Percentiles rank a stretch among this genome's conserved stretches.
phyloP scores from a whole-genome alignment of 2,113 vertebrate species.

The Amphilophus citrinellus region DNA sequence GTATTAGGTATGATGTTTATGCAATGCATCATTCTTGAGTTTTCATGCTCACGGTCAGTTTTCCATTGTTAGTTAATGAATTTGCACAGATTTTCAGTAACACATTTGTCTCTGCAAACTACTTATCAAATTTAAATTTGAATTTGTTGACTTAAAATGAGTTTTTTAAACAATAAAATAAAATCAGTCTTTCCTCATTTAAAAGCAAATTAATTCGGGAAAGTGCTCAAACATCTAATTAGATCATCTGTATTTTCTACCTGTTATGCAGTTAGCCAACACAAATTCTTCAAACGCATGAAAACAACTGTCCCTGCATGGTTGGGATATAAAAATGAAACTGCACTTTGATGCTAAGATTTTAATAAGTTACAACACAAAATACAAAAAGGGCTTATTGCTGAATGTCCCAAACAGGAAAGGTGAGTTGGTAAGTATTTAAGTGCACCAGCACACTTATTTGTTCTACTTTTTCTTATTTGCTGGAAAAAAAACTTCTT shows the following conservation, averaged over 20 bases:
- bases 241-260: not conserved
- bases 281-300: not conserved
- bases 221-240: not conserved
- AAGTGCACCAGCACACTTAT: no score
- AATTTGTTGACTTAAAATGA: not conserved
- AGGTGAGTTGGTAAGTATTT: not conserved
- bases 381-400: not conserved
- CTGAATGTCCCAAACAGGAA: not conserved
- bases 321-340: not conserved
- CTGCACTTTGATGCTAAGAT: not conserved
- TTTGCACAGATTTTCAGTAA: not conserved
- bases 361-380: not conserved
- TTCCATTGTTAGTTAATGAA: not conserved
- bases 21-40: not conserved
- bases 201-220: not conserved
- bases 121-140: not conserved
- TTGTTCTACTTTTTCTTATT: not conserved
- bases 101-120: not conserved
- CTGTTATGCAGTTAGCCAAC: not conserved
- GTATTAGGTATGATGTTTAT: not conserved
- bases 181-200: not conserved
- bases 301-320: not conserved
- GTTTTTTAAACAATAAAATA: fast-evolving
- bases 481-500: not conserved
- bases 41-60: not conserved